Evolutionary conservation across 2,113 vertebrate genomes (phyloP).

Genomic region (Brachyistius frenatus): DNA sequence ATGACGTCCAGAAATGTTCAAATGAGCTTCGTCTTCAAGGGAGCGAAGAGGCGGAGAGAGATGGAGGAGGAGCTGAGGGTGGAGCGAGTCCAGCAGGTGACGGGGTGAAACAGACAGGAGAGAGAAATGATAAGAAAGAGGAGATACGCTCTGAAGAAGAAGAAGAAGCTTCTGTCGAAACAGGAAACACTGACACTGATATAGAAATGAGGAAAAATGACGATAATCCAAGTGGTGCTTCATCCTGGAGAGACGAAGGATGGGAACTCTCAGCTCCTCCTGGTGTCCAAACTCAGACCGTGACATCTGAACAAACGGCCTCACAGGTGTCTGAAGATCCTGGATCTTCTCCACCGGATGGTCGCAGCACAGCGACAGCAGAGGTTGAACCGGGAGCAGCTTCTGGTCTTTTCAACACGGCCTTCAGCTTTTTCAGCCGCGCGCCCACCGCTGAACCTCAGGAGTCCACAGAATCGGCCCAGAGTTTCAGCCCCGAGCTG

Average conservation of each 20-base stretch:
- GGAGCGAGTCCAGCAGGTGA: neutral
- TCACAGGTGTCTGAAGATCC: neutral
- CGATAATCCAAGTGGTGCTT: neutral
- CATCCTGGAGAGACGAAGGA: neutral
- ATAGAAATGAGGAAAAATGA: neutral
- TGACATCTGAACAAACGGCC: slow-evolving; percentile 12
- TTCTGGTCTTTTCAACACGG: slow-evolving; percentile 54
- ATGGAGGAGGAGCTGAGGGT: neutral
- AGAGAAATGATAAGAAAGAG: neutral
- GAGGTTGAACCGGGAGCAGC: slow-evolving; percentile 27
- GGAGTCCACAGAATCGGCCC: neutral
- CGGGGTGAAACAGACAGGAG: neutral
- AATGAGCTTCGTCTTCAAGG: slow-evolving; percentile 3
- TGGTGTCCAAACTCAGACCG: neutral
- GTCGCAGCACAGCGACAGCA: neutral
- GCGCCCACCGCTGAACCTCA: neutral
- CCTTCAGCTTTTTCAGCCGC: slow-evolving; percentile 56
- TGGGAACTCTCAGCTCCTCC: neutral
- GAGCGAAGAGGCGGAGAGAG: neutral
- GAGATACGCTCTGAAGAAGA: neutral
- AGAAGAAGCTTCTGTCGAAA: neutral
- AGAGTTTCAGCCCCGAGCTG: neutral
- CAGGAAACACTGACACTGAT: slow-evolving; percentile 8
- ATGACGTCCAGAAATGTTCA: slow-evolving; percentile 8
- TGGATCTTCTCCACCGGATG: neutral